A percentile compares a stretch with the other conserved stretches of the same genome.
phyloP scores from a whole-genome alignment of 2,797 vertebrate genomes.

The Melopsittacus undulatus region DNA sequence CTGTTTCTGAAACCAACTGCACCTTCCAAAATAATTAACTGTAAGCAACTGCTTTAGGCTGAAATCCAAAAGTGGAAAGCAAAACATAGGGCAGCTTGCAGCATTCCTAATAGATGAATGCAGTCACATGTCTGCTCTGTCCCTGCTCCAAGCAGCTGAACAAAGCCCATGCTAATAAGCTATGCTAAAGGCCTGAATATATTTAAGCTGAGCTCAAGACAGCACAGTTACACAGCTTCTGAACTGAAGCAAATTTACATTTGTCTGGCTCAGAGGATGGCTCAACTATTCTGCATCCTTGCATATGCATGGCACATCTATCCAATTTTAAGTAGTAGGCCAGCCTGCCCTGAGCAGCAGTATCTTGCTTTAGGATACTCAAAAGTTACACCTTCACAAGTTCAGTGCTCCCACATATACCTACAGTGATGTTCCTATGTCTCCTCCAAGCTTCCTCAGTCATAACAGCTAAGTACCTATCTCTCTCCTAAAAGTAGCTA shows the following conservation, averaged over 20 bases:
- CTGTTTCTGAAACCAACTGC: not conserved
- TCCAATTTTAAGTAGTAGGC: not conserved
- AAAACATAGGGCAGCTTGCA: not conserved
- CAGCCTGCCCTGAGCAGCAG: not conserved
- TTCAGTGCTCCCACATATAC: not conserved
- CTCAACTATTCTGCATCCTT: not conserved
- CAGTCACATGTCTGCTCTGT: not conserved
- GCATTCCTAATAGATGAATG: not conserved
- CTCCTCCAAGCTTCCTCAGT: not conserved
- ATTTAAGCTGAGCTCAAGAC: not conserved
- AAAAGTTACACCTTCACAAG: not conserved
- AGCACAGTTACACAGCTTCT: not conserved
- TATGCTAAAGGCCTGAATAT: not conserved
- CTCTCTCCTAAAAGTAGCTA: not conserved
- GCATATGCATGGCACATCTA: too few relatives aligned
- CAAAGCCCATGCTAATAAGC: not conserved
- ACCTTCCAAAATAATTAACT: not conserved
- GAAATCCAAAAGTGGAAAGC: not conserved
- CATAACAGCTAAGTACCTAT: fast-evolving
- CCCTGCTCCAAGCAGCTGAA: not conserved
- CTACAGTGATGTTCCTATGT: not conserved
- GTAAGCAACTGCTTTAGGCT: not conserved
- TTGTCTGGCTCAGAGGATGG: not conserved
- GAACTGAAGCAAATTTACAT: not conserved
- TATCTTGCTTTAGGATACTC: not conserved